Conservation (phyloP, 1,140 invertebrate genomes). For the Tribolium madens region DNA sequence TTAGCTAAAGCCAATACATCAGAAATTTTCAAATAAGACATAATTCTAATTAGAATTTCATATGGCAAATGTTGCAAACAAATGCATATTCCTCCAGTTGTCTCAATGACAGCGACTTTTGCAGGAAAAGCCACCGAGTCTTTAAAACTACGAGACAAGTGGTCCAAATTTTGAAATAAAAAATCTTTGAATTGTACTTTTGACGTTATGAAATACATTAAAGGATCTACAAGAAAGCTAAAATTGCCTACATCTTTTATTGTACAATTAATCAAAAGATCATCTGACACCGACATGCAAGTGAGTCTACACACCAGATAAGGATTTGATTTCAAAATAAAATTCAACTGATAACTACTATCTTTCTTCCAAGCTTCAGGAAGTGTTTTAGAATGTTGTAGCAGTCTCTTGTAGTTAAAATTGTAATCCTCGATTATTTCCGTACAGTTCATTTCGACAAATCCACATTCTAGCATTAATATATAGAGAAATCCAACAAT, state of each 20-base stretch:
- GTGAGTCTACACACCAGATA: conserved; percentile 1
- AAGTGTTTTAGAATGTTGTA: conserved; percentile 45
- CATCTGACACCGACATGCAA: conserved; percentile 52
- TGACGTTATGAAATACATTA: conserved; percentile 58
- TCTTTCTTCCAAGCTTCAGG: conserved; percentile 52
- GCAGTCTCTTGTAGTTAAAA: conserved; percentile 55
- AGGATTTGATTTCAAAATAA: conserved; percentile 46
- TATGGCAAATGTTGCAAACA: conserved; percentile 59
- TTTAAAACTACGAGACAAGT: conserved; percentile 60
- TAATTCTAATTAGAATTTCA: conserved; percentile 57
- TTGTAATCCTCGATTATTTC: conserved; percentile 36
- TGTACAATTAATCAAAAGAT: conserved; percentile 59
- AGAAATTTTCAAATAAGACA: conserved; percentile 40
- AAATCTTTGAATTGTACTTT: conserved; percentile 47
- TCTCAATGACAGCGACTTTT: conserved; percentile 55
- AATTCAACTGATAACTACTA: conserved; percentile 46
- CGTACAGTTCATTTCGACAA: conserved; percentile 54
- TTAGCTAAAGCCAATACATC: conserved; percentile 30
- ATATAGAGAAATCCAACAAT: conserved; percentile 60
- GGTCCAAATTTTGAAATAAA: conserved; percentile 57
- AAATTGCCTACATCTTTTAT: conserved; percentile 52
- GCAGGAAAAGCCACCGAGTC: conserved; percentile 56
- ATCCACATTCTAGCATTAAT: conserved; percentile 62
- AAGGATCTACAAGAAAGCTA: conserved; percentile 57
- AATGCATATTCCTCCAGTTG: conserved; percentile 42